Conservation (phyloP, 2,113 vertebrate species). For the Brachypodius melanocephalos region DNA sequence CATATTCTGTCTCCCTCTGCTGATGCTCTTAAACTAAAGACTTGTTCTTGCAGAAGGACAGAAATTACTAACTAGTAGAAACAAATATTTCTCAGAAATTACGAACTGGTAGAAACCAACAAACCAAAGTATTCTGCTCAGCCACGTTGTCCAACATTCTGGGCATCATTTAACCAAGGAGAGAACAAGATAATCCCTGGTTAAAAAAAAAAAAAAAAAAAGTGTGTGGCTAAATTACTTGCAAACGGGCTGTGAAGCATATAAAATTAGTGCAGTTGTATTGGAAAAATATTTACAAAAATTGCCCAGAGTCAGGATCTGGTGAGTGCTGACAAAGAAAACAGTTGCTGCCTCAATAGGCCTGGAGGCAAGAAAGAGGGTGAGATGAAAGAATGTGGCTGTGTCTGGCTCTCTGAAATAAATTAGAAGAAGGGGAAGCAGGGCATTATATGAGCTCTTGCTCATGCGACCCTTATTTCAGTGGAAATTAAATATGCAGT, state of each 20-base stretch:
- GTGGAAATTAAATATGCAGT: background rate
- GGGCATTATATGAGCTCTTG: background rate
- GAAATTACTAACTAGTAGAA: background rate
- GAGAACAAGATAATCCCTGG: background rate
- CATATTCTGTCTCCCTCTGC: background rate
- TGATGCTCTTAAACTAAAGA: background rate
- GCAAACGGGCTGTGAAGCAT: background rate
- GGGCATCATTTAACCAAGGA: background rate
- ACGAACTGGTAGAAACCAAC: background rate
- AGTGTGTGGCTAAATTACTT: background rate
- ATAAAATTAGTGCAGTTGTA: background rate
- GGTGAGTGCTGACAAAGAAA: constrained; percentile 15
- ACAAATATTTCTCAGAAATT: background rate
- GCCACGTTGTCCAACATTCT: background rate
- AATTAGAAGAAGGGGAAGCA: background rate
- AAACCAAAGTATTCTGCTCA: background rate
- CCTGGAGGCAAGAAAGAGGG: background rate
- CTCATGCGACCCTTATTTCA: background rate
- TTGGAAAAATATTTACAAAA: constrained; percentile 12
- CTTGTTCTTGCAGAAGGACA: background rate
- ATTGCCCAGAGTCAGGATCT: background rate
- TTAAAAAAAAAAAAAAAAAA: background rate
- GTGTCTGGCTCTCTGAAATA: background rate
- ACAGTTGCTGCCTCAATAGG: background rate
- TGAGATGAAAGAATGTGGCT: background rate